These are phyloP conservation scores for Mesorhabditis spiculigera DNA, from an alignment of 2,888 invertebrate species.

Conservation along the genomic window DNA sequence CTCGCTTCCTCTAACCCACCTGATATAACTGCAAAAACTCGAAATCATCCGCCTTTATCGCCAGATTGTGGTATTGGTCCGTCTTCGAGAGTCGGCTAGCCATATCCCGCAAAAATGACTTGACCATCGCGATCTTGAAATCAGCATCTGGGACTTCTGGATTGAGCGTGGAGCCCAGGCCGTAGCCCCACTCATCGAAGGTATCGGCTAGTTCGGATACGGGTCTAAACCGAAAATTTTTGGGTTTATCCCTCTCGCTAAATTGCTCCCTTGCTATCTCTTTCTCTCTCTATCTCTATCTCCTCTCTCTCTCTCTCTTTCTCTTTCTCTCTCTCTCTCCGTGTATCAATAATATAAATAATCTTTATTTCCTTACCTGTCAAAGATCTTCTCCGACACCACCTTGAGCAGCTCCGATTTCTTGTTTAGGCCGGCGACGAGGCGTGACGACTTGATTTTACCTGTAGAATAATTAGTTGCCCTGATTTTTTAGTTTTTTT, in stretches of 20 bases:
- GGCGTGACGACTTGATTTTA: not conserved
- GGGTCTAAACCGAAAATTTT: not conserved
- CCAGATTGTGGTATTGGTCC: not conserved
- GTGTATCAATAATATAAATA: too few relatives aligned
- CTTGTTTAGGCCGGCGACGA: not conserved
- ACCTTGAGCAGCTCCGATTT: conserved; percentile 2
- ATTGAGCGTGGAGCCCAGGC: not conserved
- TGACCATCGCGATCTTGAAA: not conserved
- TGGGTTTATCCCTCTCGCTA: not conserved
- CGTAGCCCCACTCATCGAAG: conserved; percentile 4
- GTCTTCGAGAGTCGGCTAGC: not conserved
- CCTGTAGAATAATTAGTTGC: not conserved
- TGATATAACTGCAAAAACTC: conserved; percentile 4
- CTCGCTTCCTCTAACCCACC: not conserved
- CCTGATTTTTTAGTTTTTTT: too few relatives aligned
- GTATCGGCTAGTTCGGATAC: not conserved
- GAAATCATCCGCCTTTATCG: not conserved
- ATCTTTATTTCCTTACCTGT: too few relatives aligned
- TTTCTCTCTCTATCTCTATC: too few relatives aligned
- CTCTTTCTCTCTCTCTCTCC: too few relatives aligned
- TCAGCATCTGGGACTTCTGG: not conserved
- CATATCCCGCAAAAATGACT: not conserved
- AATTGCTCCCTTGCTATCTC: not conserved
- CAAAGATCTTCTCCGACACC: too few relatives aligned
- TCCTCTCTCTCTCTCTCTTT: not conserved